Conservation (phyloP, 2,888 invertebrate species). For the Ennomos quercinarius region DNA sequence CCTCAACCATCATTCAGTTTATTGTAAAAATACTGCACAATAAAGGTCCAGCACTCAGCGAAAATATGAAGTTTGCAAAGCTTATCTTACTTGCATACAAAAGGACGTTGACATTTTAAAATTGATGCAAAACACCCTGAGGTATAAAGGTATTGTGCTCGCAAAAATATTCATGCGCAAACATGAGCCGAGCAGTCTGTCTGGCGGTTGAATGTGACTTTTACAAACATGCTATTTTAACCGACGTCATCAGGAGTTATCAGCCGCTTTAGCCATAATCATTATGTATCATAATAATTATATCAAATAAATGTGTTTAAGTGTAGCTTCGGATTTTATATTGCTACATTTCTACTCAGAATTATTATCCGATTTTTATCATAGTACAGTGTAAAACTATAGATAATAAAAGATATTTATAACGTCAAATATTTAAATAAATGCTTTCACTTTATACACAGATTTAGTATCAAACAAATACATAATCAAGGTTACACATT, state of each 20-base stretch:
- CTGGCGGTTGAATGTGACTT: conserved; percentile 8
- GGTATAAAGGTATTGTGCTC: conserved; percentile 24
- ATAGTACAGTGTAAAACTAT: no score
- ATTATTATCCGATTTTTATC: no score
- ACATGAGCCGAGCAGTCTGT: conserved; percentile 14
- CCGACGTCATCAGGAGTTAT: not conserved
- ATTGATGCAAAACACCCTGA: conserved; percentile 31
- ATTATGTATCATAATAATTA: not conserved
- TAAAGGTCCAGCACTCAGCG: not conserved
- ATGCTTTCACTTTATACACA: no score
- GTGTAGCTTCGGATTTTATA: no score
- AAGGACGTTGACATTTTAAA: conserved; percentile 23
- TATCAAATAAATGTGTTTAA: not conserved
- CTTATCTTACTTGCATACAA: conserved; percentile 18
- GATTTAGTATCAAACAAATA: no score
- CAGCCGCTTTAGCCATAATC: no score
- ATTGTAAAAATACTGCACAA: not conserved
- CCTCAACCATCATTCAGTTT: not conserved
- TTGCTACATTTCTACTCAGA: no score
- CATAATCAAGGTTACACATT: no score
- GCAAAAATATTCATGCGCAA: conserved; percentile 21
- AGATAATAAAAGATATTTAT: no score
- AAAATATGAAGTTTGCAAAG: conserved; percentile 12
- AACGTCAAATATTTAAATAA: no score
- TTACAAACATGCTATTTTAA: conserved; percentile 7